These are phyloP conservation scores for Schizopygopsis malacanthus DNA, from an alignment of 2,797 vertebrate species.

Conservation along the genomic window DNA sequence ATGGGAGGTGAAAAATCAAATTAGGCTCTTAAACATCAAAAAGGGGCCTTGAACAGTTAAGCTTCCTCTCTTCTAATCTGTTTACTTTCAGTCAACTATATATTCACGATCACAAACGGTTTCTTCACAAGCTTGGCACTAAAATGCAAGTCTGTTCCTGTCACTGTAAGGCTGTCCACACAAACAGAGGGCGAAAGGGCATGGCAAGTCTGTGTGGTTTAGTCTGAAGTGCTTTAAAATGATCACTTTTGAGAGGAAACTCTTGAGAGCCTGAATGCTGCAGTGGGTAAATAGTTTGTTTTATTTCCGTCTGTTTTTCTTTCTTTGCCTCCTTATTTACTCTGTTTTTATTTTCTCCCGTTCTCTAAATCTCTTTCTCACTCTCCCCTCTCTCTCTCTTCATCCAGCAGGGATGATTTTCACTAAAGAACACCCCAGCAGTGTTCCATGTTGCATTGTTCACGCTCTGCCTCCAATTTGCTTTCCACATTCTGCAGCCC, in stretches of 20 bases:
- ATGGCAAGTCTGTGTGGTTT: constrained; percentile 35
- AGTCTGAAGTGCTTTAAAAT: constrained; percentile 51
- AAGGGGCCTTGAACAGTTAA: constrained; percentile 74
- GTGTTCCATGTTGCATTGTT: constrained; percentile 99
- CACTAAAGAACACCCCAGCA: constrained; percentile 87
- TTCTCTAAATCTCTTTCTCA: constrained; percentile 31
- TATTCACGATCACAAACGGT: constrained; percentile 73
- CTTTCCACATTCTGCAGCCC: constrained; percentile 99
- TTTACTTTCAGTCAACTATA: constrained; percentile 81
- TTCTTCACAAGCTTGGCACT: constrained; percentile 60
- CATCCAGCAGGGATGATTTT: constrained; percentile 49
- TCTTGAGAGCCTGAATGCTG: constrained; percentile 36
- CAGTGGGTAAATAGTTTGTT: constrained; percentile 41
- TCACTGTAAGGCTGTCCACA: constrained; percentile 30
- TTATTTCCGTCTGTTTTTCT: constrained; percentile 58
- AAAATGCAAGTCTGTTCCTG: constrained; percentile 41
- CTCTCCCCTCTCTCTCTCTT: constrained; percentile 45
- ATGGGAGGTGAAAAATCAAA: constrained; percentile 87
- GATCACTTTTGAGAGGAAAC: constrained; percentile 51
- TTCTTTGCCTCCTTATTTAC: constrained; percentile 40
- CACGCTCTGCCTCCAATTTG: constrained; percentile 99
- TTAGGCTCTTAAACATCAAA: constrained; percentile 84
- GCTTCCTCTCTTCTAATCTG: constrained; percentile 82
- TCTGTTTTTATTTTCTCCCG: constrained; percentile 32
- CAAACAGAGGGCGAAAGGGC: constrained; percentile 39